A percentile compares a stretch with the other conserved stretches of the same genome.
Evolutionary conservation across 2,888 invertebrate genomes (phyloP).

Genomic region (Athalia circularis): DNA sequence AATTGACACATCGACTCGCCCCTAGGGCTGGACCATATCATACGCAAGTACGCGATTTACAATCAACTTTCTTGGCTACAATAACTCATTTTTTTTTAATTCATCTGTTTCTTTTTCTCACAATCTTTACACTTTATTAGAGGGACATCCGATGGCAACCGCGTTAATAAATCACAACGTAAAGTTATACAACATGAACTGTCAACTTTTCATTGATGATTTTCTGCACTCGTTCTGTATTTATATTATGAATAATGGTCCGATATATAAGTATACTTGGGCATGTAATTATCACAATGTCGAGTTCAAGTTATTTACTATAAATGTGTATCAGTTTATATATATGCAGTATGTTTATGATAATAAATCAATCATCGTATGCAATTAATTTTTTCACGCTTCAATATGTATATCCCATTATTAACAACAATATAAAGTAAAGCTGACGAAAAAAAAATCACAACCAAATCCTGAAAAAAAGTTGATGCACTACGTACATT

Average conservation of each 20-base stretch:
- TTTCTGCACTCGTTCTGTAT: too few relatives aligned
- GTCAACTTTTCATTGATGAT: too few relatives aligned
- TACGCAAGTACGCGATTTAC: not conserved
- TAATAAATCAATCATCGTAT: conserved; percentile 19
- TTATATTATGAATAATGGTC: too few relatives aligned
- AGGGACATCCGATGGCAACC: too few relatives aligned
- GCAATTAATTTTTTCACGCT: conserved; percentile 32
- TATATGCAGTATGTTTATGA: not conserved
- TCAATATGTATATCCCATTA: conserved; percentile 5
- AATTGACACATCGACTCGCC: conserved; percentile 34
- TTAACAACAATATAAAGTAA: not conserved
- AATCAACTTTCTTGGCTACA: not conserved
- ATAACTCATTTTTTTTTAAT: too few relatives aligned
- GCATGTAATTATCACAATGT: not conserved
- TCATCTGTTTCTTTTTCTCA: too few relatives aligned
- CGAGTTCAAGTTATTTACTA: not conserved
- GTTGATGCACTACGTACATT: too few relatives aligned
- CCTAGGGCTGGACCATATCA: not conserved
- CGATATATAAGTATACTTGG: not conserved
- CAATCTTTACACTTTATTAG: too few relatives aligned
- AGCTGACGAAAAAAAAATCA: not conserved
- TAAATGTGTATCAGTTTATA: not conserved
- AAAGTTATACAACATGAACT: too few relatives aligned
- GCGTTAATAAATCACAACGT: too few relatives aligned
- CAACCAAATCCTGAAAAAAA: not conserved